These are phyloP conservation scores for Drosophila burlai DNA, from an alignment of 1,140 invertebrate genomes.

Conservation along the genomic window DNA sequence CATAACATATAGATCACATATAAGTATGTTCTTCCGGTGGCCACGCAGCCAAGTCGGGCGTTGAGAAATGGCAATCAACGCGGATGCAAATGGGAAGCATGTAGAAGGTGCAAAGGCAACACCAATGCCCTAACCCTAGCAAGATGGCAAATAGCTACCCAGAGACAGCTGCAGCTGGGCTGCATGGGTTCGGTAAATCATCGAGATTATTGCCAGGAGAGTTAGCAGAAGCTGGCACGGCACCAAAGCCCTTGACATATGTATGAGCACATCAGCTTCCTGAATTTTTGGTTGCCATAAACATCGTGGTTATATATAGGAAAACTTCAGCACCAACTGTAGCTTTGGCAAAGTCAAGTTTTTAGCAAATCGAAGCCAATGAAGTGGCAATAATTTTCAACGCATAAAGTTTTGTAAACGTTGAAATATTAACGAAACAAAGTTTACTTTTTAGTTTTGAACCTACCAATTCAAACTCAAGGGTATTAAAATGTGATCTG, in stretches of 20 bases:
- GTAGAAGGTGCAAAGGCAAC: not conserved
- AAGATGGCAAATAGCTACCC: constrained; percentile 11
- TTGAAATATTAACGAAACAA: not conserved
- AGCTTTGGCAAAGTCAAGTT: constrained; percentile 18
- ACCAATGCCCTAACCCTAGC: too few relatives aligned
- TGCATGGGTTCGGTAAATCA: constrained; percentile 46
- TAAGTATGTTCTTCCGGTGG: constrained; percentile 10
- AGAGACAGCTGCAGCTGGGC: constrained; percentile 38
- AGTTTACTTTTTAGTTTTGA: not conserved
- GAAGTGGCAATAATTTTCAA: constrained; percentile 4
- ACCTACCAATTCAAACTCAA: too few relatives aligned
- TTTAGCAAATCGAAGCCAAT: constrained; percentile 15
- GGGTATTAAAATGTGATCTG: not conserved
- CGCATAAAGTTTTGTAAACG: not conserved
- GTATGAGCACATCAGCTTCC: not conserved
- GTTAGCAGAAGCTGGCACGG: constrained; percentile 13
- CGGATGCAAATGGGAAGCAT: constrained; percentile 6
- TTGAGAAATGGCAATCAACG: constrained; percentile 21
- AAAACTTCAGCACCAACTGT: constrained; percentile 5
- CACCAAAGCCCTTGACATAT: constrained; percentile 40
- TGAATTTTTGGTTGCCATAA: not conserved
- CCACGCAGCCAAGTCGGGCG: constrained; percentile 29
- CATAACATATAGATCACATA: not conserved
- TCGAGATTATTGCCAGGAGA: constrained; percentile 36
- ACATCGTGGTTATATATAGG: not conserved